Evolutionary conservation across 2,113 vertebrate genomes (phyloP).

Genomic region (Promerops cafer): DNA sequence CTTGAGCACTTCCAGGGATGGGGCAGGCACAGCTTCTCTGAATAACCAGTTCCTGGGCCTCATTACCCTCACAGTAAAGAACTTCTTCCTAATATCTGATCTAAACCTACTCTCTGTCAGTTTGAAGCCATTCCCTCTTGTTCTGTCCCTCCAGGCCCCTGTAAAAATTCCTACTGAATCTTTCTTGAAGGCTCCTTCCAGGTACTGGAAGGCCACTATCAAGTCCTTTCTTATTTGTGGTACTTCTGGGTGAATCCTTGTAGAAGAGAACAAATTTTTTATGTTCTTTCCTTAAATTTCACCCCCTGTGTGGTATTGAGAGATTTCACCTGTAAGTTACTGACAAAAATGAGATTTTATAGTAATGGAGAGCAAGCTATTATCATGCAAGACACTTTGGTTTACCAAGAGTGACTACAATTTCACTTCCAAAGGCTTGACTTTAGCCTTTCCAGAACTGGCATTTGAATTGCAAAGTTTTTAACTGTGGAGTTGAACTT

Average conservation of each 20-base stretch:
- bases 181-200: background rate
- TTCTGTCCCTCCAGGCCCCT: background rate
- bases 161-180: background rate
- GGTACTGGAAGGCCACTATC: background rate
- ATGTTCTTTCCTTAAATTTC: background rate
- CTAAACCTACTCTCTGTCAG: background rate
- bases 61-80: background rate
- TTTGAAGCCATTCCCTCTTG: background rate
- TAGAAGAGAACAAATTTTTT: background rate
- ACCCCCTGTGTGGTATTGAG: background rate
- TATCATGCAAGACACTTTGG: background rate
- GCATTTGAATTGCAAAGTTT: background rate
- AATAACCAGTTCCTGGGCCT: background rate
- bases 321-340: background rate
- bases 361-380: background rate
- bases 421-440: background rate
- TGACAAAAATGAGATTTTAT: background rate
- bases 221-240: background rate
- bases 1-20: background rate
- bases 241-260: background rate
- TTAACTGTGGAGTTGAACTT: background rate
- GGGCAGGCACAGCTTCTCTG: background rate
- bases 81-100: background rate
- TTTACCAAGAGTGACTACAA: background rate
- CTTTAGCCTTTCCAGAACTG: background rate